Percentiles rank a stretch among this genome's conserved stretches.
Evolutionary conservation across 2,113 vertebrate genomes (phyloP).

Genomic region (Dascyllus trimaculatus): DNA sequence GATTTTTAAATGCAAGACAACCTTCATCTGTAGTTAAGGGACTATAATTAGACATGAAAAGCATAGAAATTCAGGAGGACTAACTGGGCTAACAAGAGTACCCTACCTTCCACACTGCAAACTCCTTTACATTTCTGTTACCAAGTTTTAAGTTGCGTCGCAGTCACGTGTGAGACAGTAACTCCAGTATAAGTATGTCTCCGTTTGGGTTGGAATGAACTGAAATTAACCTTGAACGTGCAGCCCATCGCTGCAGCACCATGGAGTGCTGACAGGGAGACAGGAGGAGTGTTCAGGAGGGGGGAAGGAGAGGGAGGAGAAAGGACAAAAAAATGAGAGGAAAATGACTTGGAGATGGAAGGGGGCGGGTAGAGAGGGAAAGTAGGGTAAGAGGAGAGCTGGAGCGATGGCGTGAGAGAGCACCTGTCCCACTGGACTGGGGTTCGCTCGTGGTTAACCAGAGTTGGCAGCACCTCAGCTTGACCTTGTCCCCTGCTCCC

Average conservation of each 20-base stretch:
- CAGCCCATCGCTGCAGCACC: neutral
- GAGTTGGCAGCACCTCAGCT: conserved; percentile 82
- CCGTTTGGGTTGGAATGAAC: too few relatives aligned
- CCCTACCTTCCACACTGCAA: too few relatives aligned
- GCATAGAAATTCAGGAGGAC: too few relatives aligned
- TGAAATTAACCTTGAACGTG: neutral
- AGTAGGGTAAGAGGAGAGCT: conserved; percentile 61
- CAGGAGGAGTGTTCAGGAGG: neutral
- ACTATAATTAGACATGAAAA: too few relatives aligned
- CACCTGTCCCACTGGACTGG: conserved; percentile 76
- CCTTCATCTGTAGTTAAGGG: too few relatives aligned
- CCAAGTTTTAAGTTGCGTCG: too few relatives aligned
- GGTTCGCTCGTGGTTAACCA: conserved; percentile 75
- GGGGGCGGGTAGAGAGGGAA: conserved; percentile 13
- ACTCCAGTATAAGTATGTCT: too few relatives aligned
- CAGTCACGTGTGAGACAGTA: too few relatives aligned
- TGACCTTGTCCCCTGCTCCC: conserved; percentile 74
- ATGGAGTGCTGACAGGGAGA: conserved; percentile 3
- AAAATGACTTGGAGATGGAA: conserved; percentile 40
- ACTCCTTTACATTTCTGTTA: too few relatives aligned
- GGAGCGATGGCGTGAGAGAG: conserved; percentile 77
- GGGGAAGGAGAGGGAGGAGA: neutral
- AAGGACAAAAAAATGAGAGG: conserved; percentile 50
- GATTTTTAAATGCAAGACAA: too few relatives aligned
- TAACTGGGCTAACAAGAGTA: too few relatives aligned